These are phyloP conservation scores for Pterocles orientalis DNA, from an alignment of 2,113 vertebrate genomes.

Conservation along the genomic window DNA sequence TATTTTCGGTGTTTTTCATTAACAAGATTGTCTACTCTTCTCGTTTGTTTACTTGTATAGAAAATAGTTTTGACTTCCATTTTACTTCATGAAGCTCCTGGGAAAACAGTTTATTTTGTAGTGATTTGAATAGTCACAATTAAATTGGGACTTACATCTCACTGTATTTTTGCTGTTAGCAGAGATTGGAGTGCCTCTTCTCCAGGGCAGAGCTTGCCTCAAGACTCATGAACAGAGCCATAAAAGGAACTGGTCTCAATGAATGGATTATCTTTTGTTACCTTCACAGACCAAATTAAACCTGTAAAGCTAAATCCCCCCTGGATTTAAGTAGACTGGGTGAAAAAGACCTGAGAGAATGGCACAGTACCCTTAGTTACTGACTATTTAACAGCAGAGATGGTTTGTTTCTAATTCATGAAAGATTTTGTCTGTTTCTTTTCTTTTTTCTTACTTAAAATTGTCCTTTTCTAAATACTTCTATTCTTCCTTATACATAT, in stretches of 20 bases:
- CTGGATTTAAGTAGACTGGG: background rate
- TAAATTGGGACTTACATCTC: constrained; percentile 50
- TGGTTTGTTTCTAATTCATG: background rate
- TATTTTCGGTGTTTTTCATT: constrained; percentile 66
- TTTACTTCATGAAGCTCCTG: constrained; percentile 47
- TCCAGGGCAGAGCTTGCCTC: background rate
- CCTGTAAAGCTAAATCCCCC: background rate
- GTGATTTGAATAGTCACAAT: constrained; percentile 63
- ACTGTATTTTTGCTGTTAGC: background rate
- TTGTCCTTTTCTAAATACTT: background rate
- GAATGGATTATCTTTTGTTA: background rate
- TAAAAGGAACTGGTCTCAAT: background rate
- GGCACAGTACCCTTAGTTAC: background rate
- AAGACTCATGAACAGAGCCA: background rate
- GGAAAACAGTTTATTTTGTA: constrained; percentile 66
- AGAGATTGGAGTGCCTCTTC: background rate
- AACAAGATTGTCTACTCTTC: constrained; percentile 65
- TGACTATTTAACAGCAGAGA: background rate
- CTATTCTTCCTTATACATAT: background rate
- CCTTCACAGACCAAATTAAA: background rate
- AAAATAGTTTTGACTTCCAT: constrained; percentile 65
- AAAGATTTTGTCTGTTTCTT: background rate
- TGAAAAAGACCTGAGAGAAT: constrained; percentile 3
- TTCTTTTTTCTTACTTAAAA: background rate
- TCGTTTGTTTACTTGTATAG: constrained; percentile 66